Evolutionary conservation across 2,888 invertebrate genomes (phyloP).

Genomic region (Girardia tigrina): DNA sequence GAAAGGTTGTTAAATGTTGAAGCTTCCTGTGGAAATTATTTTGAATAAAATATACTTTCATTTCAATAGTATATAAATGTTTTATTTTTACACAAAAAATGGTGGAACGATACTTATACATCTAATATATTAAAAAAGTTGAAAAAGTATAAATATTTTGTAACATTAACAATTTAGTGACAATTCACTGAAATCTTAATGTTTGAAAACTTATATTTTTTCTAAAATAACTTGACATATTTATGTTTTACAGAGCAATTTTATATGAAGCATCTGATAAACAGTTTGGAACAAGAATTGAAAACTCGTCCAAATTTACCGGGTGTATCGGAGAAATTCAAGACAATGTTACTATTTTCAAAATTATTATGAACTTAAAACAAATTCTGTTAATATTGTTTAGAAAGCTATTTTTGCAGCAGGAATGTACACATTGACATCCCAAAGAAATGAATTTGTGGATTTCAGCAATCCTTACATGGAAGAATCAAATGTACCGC

Average conservation of each 20-base stretch:
- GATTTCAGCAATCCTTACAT: not conserved
- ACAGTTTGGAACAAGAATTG: not conserved
- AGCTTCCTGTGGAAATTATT: no score
- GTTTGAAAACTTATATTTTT: no score
- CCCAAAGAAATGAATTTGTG: not conserved
- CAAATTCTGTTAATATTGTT: not conserved
- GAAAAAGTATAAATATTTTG: no score
- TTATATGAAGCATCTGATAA: not conserved
- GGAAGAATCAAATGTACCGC: slow-evolving; percentile 1
- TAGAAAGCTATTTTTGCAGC: not conserved
- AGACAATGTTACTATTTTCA: not conserved
- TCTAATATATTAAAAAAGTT: no score
- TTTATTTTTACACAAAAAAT: no score
- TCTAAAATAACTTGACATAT: no score
- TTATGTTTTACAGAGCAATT: not conserved
- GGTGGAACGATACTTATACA: no score
- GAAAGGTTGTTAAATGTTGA: no score
- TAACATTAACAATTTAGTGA: no score
- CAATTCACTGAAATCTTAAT: no score
- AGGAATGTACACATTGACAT: not conserved
- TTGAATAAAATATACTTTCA: no score
- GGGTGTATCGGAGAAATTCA: not conserved
- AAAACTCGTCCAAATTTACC: not conserved
- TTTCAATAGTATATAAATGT: no score
- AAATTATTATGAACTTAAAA: not conserved